A percentile compares a stretch with the other conserved stretches of the same genome.
Conservation (phyloP, 2,797 vertebrate species). For the Enteromius mattozi region DNA sequence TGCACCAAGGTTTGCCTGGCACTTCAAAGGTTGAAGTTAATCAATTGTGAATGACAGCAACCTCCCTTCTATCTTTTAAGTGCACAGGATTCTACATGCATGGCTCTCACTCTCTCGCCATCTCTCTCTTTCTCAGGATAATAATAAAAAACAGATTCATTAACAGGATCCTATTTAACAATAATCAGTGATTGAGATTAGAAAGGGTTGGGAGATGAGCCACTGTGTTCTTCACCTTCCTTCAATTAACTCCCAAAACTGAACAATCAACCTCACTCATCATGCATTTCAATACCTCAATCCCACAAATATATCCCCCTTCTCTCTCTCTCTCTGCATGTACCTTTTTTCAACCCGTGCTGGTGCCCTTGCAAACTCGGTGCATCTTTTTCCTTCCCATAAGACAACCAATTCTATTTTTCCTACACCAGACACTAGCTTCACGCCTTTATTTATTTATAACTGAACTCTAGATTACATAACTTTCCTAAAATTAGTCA, state of each 20-base stretch:
- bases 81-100: slow-evolving; percentile 32
- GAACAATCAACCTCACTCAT: slow-evolving; percentile 82
- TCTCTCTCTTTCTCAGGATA: slow-evolving; percentile 59
- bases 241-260: slow-evolving; percentile 87
- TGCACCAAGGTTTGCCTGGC: slow-evolving; percentile 76
- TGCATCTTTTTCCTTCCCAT: slow-evolving; percentile 14
- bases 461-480: background rate
- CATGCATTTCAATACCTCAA: slow-evolving; percentile 85
- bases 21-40: slow-evolving; percentile 90
- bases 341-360: slow-evolving; percentile 33
- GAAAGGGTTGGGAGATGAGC: slow-evolving; percentile 79
- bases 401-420: background rate
- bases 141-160: slow-evolving; percentile 85
- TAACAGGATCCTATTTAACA: slow-evolving; percentile 88
- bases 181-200: slow-evolving; percentile 90
- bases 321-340: slow-evolving; percentile 28
- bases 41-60: slow-evolving; percentile 90
- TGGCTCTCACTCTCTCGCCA: slow-evolving; percentile 20
- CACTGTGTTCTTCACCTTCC: slow-evolving; percentile 82
- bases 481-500: background rate
- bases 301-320: slow-evolving; percentile 56
- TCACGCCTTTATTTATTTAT: background rate
- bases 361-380: slow-evolving; percentile 40
- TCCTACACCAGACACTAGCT: background rate
- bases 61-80: slow-evolving; percentile 30